phyloP scores from a whole-genome alignment of 2,888 invertebrate genomes.

The Brachynemurus nebulosus region DNA sequence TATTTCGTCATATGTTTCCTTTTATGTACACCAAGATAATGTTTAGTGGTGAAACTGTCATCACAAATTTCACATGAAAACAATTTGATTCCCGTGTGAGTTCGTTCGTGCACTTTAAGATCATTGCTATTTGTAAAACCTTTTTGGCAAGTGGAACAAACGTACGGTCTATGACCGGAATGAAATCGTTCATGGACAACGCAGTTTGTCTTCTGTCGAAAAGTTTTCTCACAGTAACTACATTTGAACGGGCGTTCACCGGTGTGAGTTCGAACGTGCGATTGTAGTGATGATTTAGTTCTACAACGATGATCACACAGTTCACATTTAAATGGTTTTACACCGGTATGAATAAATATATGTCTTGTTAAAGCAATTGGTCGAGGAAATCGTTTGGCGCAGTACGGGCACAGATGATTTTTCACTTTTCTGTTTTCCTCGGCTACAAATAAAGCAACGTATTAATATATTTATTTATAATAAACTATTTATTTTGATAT shows the following conservation, averaged over 20 bases:
- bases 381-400: constrained; percentile 10
- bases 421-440: constrained; percentile 4
- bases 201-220: too few relatives aligned
- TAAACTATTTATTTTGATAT: too few relatives aligned
- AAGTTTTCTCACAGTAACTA: too few relatives aligned
- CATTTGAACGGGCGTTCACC: too few relatives aligned
- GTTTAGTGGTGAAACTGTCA: constrained; percentile 11
- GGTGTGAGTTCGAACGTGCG: too few relatives aligned
- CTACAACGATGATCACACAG: too few relatives aligned
- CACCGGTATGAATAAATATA: constrained; percentile 10
- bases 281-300: too few relatives aligned
- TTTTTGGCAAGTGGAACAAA: constrained; percentile 9
- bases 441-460: too few relatives aligned
- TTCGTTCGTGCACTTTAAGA: constrained; percentile 12
- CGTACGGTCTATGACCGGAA: constrained; percentile 11
- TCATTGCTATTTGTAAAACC: constrained; percentile 12
- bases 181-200: constrained; percentile 13
- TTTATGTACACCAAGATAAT: constrained; percentile 11
- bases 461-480: too few relatives aligned
- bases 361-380: constrained; percentile 10
- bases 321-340: constrained; percentile 10
- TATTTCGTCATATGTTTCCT: constrained; percentile 13
- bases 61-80: constrained; percentile 9
- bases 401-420: constrained; percentile 10
- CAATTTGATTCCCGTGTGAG: constrained; percentile 12